Evolutionary conservation across 2,113 vertebrate species (phyloP), one percentile per base, ranked within the genome.

Genomic region (Machaerirhynchus nigripectus): DNA sequence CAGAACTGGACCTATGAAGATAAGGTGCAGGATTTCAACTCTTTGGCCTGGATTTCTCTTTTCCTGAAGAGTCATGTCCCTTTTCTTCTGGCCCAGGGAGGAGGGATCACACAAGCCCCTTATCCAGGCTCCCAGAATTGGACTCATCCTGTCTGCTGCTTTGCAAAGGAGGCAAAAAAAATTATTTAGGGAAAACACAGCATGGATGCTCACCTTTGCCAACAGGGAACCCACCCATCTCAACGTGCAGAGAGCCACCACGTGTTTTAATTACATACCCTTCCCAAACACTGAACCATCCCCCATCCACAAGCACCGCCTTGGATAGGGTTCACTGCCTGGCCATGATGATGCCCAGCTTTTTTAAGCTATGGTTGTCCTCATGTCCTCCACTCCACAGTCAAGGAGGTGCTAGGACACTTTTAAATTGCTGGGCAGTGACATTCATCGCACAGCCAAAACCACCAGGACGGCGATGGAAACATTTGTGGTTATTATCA

Each of bases 301-400:
- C 20, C 20, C 20, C 28, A 78, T 6, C 28, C 42, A 55, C 52
- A 60, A 69, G 15, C n/a, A 49, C n/a, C 0, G 0, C 13, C 35
- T 40, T 33, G 42, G 70, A 33, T 10, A 46, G 31, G 7, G 3
- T 24, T 91, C 70, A 42, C 46, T 15, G 10, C 28, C 35, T 50
- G 30, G 27, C 27, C 30, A 24, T 8, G 42, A 9, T 17, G 4
- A 57, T 73, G 18, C 11, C 33, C 23, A 55, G 6, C 20, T 7
- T 68, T 81, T 85, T 49, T 31, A 64, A 47, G 47, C 19, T 33
- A 22, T 6, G 5, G 9, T 13, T 87, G 8, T 60, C 53, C 19
- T 86, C 39, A 16, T 19, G 35, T 35, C 24, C 44, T 55, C 64
- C 33, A 46, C 57, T 85, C 15, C 2, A 5, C 13, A 18, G 31